Evolutionary conservation across 1,140 invertebrate species (phyloP).

Genomic region (Platyscapa corneri): DNA sequence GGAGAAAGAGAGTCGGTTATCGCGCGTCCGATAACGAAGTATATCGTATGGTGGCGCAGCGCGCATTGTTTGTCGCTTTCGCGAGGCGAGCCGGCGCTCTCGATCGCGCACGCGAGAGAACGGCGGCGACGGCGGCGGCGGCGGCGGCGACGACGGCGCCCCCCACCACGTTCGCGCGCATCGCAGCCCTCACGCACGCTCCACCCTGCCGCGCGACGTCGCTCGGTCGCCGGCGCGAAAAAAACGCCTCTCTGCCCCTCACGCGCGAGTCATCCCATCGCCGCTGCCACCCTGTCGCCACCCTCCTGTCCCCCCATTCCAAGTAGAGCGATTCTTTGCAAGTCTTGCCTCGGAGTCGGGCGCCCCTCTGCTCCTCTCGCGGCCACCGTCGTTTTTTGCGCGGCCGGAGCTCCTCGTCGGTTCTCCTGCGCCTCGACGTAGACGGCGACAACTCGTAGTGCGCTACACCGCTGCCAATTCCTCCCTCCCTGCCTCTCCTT

Average conservation of each 20-base stretch:
- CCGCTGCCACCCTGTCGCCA: not conserved
- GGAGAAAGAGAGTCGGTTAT: not conserved
- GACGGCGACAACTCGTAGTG: not conserved
- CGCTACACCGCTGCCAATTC: conserved; percentile 17
- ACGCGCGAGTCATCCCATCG: not conserved
- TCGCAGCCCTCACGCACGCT: conserved; percentile 23
- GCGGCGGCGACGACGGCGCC: not conserved
- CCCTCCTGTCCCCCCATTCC: not conserved
- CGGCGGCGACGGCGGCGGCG: conserved; percentile 35
- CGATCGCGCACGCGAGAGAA: conserved; percentile 38
- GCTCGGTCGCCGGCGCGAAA: not conserved
- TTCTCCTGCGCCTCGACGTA: not conserved
- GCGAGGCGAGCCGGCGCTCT: not conserved
- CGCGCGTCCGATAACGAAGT: conserved; percentile 47
- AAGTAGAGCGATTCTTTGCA: conserved; percentile 18
- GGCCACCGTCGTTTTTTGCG: not conserved
- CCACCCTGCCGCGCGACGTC: not conserved
- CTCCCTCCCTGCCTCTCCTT: not conserved
- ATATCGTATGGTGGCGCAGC: conserved; percentile 62
- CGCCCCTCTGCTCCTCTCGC: not conserved
- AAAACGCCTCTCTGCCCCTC: conserved; percentile 33
- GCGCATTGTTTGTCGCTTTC: conserved; percentile 61
- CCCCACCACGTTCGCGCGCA: not conserved
- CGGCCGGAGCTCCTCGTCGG: not conserved
- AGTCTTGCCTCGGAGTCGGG: not conserved